Evolutionary conservation across 2,888 invertebrate species (phyloP), one percentile per base, ranked within the genome.

Genomic region (Galeruca laticollis): DNA sequence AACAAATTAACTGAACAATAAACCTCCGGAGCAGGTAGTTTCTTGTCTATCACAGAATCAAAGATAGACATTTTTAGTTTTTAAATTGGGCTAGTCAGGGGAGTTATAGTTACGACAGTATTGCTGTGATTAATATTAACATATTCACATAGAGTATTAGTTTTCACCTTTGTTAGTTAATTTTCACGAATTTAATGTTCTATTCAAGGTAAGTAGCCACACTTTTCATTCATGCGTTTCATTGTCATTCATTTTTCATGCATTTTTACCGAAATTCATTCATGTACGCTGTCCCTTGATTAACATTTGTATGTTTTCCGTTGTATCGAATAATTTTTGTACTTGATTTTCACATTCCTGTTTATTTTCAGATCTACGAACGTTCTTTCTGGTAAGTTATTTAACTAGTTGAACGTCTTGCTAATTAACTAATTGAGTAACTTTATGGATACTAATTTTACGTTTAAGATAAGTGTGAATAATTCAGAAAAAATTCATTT

Each of bases 331-430:
- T 31, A 18, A 13, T 54, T 54, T 18, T 49, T n/a, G 15, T 0
- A 26, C 26, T 31, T 54, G 26, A 54, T 54, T 54, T 57, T 47
- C 47, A 10, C 15, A 47, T 47, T 35, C 56, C 35, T 57, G 56
- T 57, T 57, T 35, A 35, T 57, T 57, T 57, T 57, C 56, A 57
- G 56, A 57, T 57, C 18, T 35, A 33, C 31, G 15, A 33, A 33
- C 33, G 35, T 57, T 57, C 56, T 11, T 8, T 33, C 33, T 35
- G 56, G 56, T 57, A 35, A 57, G 56, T 57, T 35, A 15, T 47
- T 47, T 47, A 47, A 6, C 47, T 37, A 37, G 37, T 37, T 47
- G 47, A 47, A 47, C 47, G 47, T 47, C 6, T 18, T 47, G 47
- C 18, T 18, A 47, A 47, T 18, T 10, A 47, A 47, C 47, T 18